Evolutionary conservation across 2,113 vertebrate species (phyloP).

Genomic region (Eonycteris spelaea): DNA sequence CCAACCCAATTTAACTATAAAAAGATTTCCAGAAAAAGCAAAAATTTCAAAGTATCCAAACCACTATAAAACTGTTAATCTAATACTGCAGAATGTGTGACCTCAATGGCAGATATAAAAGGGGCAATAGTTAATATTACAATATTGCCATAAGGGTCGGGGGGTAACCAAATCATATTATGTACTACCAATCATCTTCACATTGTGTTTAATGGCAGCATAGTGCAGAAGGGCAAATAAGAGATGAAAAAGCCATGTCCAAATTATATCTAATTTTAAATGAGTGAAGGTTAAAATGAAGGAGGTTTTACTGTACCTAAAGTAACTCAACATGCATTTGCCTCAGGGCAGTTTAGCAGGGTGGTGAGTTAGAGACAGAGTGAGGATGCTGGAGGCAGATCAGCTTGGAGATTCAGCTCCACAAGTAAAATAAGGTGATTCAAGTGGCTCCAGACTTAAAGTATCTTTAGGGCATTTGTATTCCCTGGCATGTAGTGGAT

Average conservation of each 20-base stretch:
- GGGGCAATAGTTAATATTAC: not conserved
- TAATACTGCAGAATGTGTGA: not conserved
- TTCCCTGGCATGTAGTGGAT: not conserved
- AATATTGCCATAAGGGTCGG: not conserved
- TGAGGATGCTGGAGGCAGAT: not conserved
- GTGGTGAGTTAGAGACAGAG: not conserved
- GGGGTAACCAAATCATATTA: not conserved
- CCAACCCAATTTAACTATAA: not conserved
- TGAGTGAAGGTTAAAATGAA: not conserved
- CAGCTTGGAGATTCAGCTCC: not conserved
- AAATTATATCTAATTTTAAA: conserved; percentile 6
- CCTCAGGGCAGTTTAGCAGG: not conserved
- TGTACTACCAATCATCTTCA: not conserved
- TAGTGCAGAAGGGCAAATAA: not conserved
- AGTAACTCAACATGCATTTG: not conserved
- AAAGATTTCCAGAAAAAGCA: not conserved
- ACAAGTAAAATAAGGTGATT: not conserved
- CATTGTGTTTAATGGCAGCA: not conserved
- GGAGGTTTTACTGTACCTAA: not conserved
- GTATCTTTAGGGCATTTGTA: not conserved
- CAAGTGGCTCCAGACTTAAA: not conserved
- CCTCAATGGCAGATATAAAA: not conserved
- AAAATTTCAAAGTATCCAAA: not conserved
- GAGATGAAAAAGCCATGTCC: not conserved
- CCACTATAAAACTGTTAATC: not conserved